Base-by-base conservation (phyloP, 2,797 vertebrate genomes). In the Cryptoprocta ferox region DNA sequence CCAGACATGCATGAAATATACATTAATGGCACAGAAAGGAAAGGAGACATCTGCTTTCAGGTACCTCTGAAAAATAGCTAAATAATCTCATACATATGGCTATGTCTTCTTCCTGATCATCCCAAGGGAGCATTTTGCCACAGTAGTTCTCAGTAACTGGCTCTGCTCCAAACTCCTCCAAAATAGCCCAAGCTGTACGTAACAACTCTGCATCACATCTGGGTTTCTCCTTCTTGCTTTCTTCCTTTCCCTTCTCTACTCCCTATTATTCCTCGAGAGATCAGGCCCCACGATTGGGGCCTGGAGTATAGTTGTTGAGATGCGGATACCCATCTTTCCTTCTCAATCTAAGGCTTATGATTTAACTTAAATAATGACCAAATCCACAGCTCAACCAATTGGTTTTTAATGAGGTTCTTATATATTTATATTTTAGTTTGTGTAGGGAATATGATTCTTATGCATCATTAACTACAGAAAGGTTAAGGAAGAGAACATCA, bases 321-420 rank as follows among this genome's bases (percentile, higher is more conserved):
- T 71, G 0, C 59, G 24, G 24, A 26, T 71, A 12, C 85, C 30
- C 6, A 26, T 32, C 28, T 79, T 48, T 35, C 32, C 75, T 61
- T 37, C 30, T 87, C 35, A 89, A 13, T 37, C n/a, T 13, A 24
- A 86, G 59, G 16, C 26, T 9, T 50, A 42, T 68, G 16, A n/a
- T 95, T 97, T 85, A 88, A 96, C 50, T 93, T 56, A 95, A 95
- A 56, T 63, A 93, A 90, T 63, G 42, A 68, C 84, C 45, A 70
- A 73, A 80, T 39, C 45, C 3, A 80, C 30, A 80, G 32, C 37
- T 56, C 50, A 16, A 12, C 76, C 19, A 68, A 68, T 18, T 89
- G 18, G 70, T 65, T 95, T 94, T 95, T 71, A 91, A 73, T 93
- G 86, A 71, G 30, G 91, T 61, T 75, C 42, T 96, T 89, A 26